Conservation (phyloP, 2,888 invertebrate species). For the Poecilobothrus nobilitatus region DNA sequence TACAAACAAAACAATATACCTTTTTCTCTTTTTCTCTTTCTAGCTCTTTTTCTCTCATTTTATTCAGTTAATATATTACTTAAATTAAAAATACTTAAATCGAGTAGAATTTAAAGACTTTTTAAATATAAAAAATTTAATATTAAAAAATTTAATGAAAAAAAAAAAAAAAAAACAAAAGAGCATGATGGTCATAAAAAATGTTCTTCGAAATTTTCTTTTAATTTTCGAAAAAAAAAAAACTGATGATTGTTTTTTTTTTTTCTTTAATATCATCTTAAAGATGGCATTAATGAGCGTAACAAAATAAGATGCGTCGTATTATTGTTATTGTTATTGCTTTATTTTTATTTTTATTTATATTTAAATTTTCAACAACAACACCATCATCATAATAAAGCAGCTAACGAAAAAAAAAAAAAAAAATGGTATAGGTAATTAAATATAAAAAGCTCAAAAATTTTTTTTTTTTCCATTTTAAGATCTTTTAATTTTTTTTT, state of each 20-base stretch:
- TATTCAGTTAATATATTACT: no score
- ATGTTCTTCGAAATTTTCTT: background rate
- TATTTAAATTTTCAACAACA: background rate
- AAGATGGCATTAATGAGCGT: background rate
- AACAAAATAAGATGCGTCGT: background rate
- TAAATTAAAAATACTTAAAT: no score
- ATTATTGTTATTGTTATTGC: no score
- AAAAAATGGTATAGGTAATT: background rate
- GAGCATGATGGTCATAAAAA: background rate
- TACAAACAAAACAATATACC: no score
- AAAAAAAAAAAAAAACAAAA: no score
- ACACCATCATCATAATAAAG: background rate
- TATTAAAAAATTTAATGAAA: no score
- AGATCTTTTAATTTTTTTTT: background rate
- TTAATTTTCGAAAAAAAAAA: no score
- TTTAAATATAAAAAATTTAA: no score
- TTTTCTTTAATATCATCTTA: background rate
- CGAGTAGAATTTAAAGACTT: no score
- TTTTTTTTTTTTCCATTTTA: background rate
- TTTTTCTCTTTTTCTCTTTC: no score
- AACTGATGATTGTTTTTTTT: background rate
- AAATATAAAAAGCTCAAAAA: background rate
- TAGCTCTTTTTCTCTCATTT: no score
- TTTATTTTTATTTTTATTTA: background rate
- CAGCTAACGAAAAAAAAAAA: background rate